Evolutionary conservation across 1,140 invertebrate species (phyloP), one percentile per base, ranked within the genome.

Genomic region (Leptinotarsa defecta): DNA sequence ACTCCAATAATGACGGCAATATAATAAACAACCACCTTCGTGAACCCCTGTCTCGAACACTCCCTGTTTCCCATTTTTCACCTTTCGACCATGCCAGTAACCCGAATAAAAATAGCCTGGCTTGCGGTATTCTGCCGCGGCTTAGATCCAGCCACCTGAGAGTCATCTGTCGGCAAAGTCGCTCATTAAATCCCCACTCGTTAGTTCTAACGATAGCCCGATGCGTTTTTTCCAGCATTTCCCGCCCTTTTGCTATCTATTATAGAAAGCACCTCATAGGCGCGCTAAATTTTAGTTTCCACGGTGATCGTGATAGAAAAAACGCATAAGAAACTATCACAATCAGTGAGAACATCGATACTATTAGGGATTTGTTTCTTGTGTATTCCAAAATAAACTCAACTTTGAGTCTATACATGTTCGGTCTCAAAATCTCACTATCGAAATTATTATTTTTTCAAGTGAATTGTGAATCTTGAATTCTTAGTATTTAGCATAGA

Each of bases 101-200:
- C 43, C 24, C 49, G 22, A 71, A 71, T 71, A 71, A 71, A 71
- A 71, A 71, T 71, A 71, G 70, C 52, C n/a, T 24, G 22, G 70
- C 49, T 71, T 71, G 57, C 19, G 48, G 70, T 71, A 27, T 24
- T 57, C 70, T 34, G 70, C 20, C 61, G 57, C 34, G 70, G 72
- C 72, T 73, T 73, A 73, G 27, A 20, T 43, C 72, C 61, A 48
- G 34, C 75, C 75, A 65, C 75, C 64, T 72, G 75, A 76, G 75
- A 73, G 75, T 70, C 70, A 76, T 76, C 71, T 73, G 75, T 76
- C 75, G 75, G 49, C 70, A 63, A 69, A 68, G 63, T 48, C 75
- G 71, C 64, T 76, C 75, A 76, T 76, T 76, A 76, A 76, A 76
- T 76, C 75, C 69, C 61, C 43, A 64, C 65, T 76, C 75, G 75